Base-by-base conservation (phyloP, 2,888 invertebrate species). In the Eulithis prunata region DNA sequence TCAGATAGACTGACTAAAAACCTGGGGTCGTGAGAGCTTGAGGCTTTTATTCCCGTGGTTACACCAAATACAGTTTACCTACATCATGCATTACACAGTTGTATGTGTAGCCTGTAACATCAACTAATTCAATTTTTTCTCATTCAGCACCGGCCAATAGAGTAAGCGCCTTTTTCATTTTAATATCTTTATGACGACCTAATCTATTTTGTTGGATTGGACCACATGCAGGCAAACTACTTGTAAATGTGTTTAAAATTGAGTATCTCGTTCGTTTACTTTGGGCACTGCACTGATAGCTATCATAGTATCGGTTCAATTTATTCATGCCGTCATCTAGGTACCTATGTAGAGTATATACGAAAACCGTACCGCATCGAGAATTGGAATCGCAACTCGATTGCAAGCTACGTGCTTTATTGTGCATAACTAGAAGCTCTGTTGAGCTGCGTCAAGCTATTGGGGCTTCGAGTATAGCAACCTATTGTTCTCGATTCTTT, bases 311-410 rank as follows among this genome's bases (percentile, higher is more conserved):
- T 57, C 61, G 57, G 41, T 73, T 75, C 79, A 77, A 79, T 82
- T 79, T 84, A 84, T 84, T 81, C 79, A 78, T 76, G 73, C 68
- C 71, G 75, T 78, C 75, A 71, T 72, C 69, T 70, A 62, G 36
- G 13, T 51, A 61, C 38, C 21, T 21, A 21, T 21, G 41, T 21
- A 49, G 5, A 8, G 14, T 63, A n/a, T n/a, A n/a, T n/a, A 49
- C 60, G 49, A 57, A 70, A 73, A 79, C 74, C 75, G 71, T 74
- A 76, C 77, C 73, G 66, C 70, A 68, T 66, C 62, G 69, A 71
- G 71, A 70, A 71, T 73, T 72, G 68, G 70, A 62, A 64, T 66
- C 59, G 66, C 46, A 69, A 64, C 68, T 68, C 63, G 57, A 64
- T 64, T 60, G 62, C 65, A 59, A 69, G 62, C 64, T 66, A 66